Evolutionary conservation across 1,140 invertebrate genomes (phyloP), one percentile per base, ranked within the genome.

Genomic region (Pinna nobilis): DNA sequence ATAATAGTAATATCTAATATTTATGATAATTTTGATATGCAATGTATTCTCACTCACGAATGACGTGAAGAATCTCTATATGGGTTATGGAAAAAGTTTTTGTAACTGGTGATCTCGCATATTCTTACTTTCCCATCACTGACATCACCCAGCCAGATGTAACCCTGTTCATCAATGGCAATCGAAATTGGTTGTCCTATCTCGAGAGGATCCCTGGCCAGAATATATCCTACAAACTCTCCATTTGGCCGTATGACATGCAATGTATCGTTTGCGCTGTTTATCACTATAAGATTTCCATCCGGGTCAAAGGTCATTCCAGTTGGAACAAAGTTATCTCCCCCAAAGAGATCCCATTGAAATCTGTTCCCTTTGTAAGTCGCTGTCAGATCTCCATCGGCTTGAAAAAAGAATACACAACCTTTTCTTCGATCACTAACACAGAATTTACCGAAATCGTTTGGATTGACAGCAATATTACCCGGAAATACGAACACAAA

Each of bases 61-160:
- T 18, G 50, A 18, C 28, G 25, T 11, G 9, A 32, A 32, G 30
- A 18, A 11, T 59, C 30, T 5, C 30, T n/a, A n/a, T n/a, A n/a
- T n/a, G n/a, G 55, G n/a, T 33, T 18, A 59, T 59, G 9, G 23
- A 59, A 35, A 5, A n/a, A 33, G 18, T 59, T 59, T 59, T 59
- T 59, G 28, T 63, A 63, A 23, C 39, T 63, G 28, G 59, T 41
- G 44, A 63, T 39, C 18, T 44, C 39, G 20, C 30, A 63, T 11
- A 63, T 44, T 41, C 59, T 63, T 9, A 63, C 44, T 23, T 23
- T 63, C 18, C 59, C 59, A 63, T 63, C 59, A 63, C 18, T 2
- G 25, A 33, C 32, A 44, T 63, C 59, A 6, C 59, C 59, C 13
- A 63, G n/a, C 35, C 39, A 63, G 30, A 63, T 39, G n/a, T 37